These are phyloP conservation scores for Apantesis nais DNA, from an alignment of 2,888 invertebrate genomes.

Conservation along the genomic window DNA sequence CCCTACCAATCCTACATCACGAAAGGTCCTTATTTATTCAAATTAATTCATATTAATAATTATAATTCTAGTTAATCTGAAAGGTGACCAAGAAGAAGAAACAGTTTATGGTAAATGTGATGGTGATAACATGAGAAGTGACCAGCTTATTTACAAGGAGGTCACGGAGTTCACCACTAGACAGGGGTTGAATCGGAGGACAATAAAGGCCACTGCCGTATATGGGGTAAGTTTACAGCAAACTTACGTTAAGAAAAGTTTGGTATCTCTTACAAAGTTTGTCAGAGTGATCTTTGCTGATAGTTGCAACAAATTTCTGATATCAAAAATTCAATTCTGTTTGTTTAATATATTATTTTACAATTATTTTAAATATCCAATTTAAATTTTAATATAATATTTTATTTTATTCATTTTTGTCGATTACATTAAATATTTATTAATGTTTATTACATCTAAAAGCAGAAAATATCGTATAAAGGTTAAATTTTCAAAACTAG, in stretches of 20 bases:
- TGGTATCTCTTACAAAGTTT: neutral
- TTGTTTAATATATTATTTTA: too few relatives aligned
- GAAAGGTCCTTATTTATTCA: neutral
- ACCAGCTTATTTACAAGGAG: slow-evolving; percentile 1
- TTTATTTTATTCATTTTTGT: too few relatives aligned
- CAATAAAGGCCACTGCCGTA: neutral
- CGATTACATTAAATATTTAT: too few relatives aligned
- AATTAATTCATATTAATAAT: neutral
- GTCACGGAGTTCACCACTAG: neutral
- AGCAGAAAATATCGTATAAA: too few relatives aligned
- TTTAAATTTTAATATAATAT: too few relatives aligned
- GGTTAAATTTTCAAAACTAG: too few relatives aligned
- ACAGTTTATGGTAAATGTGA: neutral
- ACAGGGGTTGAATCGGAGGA: too few relatives aligned
- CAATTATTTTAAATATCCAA: too few relatives aligned
- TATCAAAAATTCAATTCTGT: neutral
- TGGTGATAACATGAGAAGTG: neutral
- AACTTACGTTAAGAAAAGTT: neutral
- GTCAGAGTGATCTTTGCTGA: neutral
- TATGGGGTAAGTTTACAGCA: slow-evolving; percentile 4
- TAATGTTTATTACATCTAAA: too few relatives aligned
- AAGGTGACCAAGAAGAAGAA: neutral
- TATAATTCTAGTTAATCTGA: neutral
- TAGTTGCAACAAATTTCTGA: neutral
- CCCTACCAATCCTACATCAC: neutral